Conservation (phyloP, 2,888 invertebrate genomes). For the Glyphotaelius pellucidus region DNA sequence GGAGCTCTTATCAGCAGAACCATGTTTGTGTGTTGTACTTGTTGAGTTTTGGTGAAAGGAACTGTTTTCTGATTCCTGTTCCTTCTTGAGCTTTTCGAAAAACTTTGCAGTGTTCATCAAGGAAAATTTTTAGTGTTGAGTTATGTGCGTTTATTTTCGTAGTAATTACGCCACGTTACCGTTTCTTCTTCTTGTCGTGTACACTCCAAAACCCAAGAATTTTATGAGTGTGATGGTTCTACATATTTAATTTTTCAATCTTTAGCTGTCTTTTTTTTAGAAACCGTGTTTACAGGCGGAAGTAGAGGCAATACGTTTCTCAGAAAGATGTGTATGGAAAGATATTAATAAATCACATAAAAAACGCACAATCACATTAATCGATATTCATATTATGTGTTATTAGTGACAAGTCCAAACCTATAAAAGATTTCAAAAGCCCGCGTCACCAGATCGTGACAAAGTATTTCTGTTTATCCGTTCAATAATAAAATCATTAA, state of each 20-base stretch:
- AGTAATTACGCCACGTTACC: too few species aligned
- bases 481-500: conserved; percentile 8
- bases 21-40: too few species aligned
- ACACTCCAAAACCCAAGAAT: background rate
- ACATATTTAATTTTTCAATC: background rate
- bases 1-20: too few species aligned
- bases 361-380: background rate
- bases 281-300: background rate
- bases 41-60: too few species aligned
- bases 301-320: background rate
- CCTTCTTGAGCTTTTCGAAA: too few species aligned
- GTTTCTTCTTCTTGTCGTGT: too few species aligned
- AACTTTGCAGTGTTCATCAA: too few species aligned
- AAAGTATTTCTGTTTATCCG: conserved; percentile 5
- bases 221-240: background rate
- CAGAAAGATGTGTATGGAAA: background rate
- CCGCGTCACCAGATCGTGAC: background rate
- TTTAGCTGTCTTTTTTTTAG: too few species aligned
- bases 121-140: too few species aligned
- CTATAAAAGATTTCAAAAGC: background rate
- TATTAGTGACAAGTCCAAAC: background rate
- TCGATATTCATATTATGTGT: background rate
- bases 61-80: too few species aligned
- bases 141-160: too few species aligned
- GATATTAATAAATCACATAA: background rate